Percentiles rank a stretch among this genome's conserved stretches.
phyloP scores from a whole-genome alignment of 92 coral and sea anemone species.

The Bergia puertoricense region DNA sequence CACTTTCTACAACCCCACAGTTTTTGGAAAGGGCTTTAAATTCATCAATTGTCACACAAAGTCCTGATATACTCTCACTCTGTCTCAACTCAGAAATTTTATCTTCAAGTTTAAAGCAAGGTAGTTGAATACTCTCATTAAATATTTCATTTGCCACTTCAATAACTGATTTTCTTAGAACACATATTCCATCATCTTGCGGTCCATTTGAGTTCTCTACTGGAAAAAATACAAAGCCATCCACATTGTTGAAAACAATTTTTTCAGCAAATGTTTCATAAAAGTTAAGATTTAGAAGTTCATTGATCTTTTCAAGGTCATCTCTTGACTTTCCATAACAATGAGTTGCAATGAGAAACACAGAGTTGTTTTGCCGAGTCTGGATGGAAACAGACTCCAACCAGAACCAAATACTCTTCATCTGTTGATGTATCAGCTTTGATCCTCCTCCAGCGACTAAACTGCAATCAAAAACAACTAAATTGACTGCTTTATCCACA shows the following conservation, averaged over 20 bases:
- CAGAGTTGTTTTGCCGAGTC: constrained; percentile 9
- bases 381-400: constrained; percentile 50
- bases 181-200: constrained; percentile 31
- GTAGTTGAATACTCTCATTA: constrained; percentile 34
- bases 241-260: constrained; percentile 20
- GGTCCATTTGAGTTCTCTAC: constrained; percentile 53
- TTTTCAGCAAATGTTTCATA: constrained; percentile 37
- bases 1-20: not conserved
- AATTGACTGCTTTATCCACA: constrained; percentile 34
- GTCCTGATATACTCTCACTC: not conserved
- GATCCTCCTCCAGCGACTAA: not conserved
- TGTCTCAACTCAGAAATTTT: constrained; percentile 18
- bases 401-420: constrained; percentile 54
- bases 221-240: constrained; percentile 48
- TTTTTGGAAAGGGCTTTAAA: constrained; percentile 13
- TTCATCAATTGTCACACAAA: constrained; percentile 40
- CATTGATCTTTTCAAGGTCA: constrained; percentile 16
- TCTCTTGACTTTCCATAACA: constrained; percentile 22
- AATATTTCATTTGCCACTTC: constrained; percentile 3
- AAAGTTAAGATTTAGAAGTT: constrained; percentile 1
- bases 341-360: constrained; percentile 57
- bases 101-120: constrained; percentile 59
- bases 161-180: constrained; percentile 27
- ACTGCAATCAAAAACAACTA: constrained; percentile 45
- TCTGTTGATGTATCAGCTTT: not conserved